Evolutionary conservation across 2,113 vertebrate genomes (phyloP), one percentile per base, ranked within the genome.

Genomic region (Misgurnus mizolepis): DNA sequence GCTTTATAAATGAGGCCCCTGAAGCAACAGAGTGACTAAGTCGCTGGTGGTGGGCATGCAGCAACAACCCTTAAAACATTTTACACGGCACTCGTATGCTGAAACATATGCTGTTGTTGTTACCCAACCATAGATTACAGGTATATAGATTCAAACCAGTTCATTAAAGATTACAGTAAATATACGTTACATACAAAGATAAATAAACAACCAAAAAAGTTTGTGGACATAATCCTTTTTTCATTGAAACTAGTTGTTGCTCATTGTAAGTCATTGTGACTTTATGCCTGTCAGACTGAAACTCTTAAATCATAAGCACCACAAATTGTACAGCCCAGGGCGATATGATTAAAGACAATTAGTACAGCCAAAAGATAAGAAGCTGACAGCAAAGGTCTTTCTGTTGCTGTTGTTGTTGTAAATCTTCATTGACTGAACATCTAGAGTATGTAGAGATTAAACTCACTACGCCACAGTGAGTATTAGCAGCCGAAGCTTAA

Each of bases 381-480:
- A 64, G 60, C 73, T 64, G 7, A 43, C 58, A 64, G 43, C 8
- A 1, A 58, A 15, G 71, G 1, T 74, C 43, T 76, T 61, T 58
- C 22, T 17, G 55, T n/a, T 5, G 9, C 7, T 74, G 56, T 64
- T 76, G 60, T 64, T 50, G 73, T 45, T 58, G 71, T 76, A 64
- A 76, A 76, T 76, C 73, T 76, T 76, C 60, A 64, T 76, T 76
- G 73, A 76, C 73, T 62, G 60, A 76, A 60, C 73, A 76, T 64
- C 60, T 76, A 49, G 73, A 60, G 73, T 76, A 17, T 14, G 2
- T 64, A 76, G 73, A 76, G 73, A 76, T 76, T 76, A 76, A 76
- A 76, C 73, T 64, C 73, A 76, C 73, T 76, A 76, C 60, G 73
- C 73, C 58, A 76, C 73, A 76, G 73, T 76, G 73, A 76, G 60